Conservation (phyloP, 2,797 vertebrate genomes). For the Tapirus indicus region DNA sequence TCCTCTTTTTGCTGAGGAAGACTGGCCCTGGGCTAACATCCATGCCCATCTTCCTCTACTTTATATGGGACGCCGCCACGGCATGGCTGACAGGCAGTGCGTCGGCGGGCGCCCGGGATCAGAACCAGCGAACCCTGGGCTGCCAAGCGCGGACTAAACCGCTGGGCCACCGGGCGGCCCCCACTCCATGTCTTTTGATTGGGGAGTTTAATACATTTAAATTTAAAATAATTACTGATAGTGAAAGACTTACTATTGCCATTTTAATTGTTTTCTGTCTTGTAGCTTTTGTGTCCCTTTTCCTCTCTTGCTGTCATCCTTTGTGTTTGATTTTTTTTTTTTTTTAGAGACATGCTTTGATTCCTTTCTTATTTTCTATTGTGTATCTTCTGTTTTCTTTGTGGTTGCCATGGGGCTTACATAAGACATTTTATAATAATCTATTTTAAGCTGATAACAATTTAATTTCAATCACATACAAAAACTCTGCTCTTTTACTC, state of each 20-base stretch:
- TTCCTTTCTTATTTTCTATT: not conserved
- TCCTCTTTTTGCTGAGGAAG: too few relatives aligned
- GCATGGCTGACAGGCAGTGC: too few relatives aligned
- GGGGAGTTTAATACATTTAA: not conserved
- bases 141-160: too few relatives aligned
- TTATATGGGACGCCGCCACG: too few relatives aligned
- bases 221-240: not conserved
- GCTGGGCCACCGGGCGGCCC: too few relatives aligned
- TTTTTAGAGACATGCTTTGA: not conserved
- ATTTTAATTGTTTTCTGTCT: not conserved
- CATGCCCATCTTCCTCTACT: too few relatives aligned
- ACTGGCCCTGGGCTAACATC: too few relatives aligned
- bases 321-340: not conserved
- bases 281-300: not conserved
- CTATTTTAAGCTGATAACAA: not conserved
- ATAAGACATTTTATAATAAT: not conserved
- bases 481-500: not conserved
- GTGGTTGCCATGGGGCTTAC: not conserved
- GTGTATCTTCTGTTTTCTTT: not conserved
- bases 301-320: not conserved
- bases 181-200: not conserved
- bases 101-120: too few relatives aligned
- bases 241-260: not conserved
- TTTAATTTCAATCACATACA: not conserved
- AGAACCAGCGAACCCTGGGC: too few relatives aligned